Base-by-base conservation (phyloP, 1,140 invertebrate genomes). In the Cydia strobilella region DNA sequence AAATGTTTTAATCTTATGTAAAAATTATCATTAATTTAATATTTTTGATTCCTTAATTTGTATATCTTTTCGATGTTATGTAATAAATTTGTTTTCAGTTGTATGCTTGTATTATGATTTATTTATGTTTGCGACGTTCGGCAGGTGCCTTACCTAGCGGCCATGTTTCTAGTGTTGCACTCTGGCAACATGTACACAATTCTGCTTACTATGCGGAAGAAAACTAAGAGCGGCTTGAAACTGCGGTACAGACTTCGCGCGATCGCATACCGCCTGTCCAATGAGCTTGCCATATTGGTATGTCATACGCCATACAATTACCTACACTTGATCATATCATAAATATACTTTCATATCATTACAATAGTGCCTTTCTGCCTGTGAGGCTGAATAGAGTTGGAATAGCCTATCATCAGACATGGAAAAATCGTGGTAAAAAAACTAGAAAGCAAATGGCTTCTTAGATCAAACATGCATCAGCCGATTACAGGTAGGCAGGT, bases 91-190 rank as follows among this genome's bases (percentile, higher is more conserved):
- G 20, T 85, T 85, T 86, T 84, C 76, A 86, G 80, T 83, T 84
- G 77, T 48, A 78, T 74, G 59, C 63, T 75, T 65, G 23, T 79
- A 79, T 79, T 77, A 42, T 80, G 74, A 76, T 78, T 81, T 86
- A 74, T 81, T 77, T 84, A 84, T 77, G 23, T 85, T 89, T 87
- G 80, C 81, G 76, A 79, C 81, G 81, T 83, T 85, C 80, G 82
- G 80, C 87, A 93, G 93, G 89, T 93, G 73, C 94, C 96, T 39
- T 96, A 97, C 25, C 94, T 98, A 80, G 95, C 96, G 84, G 90
- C 94, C 27, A 95, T 98, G 87, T 99, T 99, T 88, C 95, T 98
- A 73, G 87, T 97, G 72, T 94, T 99, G 51, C 98, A 98, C 91
- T 89, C 96, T 76, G 98, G 98, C 75, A 99, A 99, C 90, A 96